phyloP scores from a whole-genome alignment of 2,888 invertebrate species.

The Troglohyphantes excavatus region DNA sequence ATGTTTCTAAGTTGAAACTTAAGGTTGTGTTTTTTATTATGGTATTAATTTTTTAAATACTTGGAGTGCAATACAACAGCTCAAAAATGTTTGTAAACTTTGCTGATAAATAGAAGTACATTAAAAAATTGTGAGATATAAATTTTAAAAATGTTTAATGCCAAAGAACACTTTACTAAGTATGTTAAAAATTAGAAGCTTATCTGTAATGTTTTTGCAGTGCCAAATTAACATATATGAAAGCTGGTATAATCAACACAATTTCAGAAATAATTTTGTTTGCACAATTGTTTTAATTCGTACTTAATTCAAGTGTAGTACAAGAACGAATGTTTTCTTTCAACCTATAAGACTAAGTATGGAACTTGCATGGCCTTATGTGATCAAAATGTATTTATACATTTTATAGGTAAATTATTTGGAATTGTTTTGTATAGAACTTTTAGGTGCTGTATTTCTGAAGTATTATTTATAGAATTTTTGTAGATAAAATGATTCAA shows the following conservation, averaged over 20 bases:
- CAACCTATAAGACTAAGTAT: not conserved
- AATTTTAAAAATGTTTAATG: not conserved
- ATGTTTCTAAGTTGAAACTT: too few relatives aligned
- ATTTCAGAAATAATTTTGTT: not conserved
- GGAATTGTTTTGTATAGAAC: conserved; percentile 43
- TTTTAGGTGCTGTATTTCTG: conserved; percentile 48
- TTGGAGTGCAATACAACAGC: not conserved
- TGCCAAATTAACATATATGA: conserved; percentile 34
- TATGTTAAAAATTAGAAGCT: not conserved
- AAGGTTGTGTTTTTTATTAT: too few relatives aligned
- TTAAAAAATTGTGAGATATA: conserved; percentile 1
- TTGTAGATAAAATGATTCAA: conserved; percentile 32
- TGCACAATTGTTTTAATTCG: too few relatives aligned
- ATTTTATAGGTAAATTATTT: conserved; percentile 20
- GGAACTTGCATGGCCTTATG: conserved; percentile 16
- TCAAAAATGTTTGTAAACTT: too few relatives aligned
- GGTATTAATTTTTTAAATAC: not conserved
- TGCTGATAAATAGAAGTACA: too few relatives aligned
- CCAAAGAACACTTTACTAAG: not conserved
- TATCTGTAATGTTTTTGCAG: conserved; percentile 15
- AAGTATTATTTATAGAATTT: conserved; percentile 53
- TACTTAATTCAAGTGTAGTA: too few relatives aligned
- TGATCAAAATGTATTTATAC: conserved; percentile 32
- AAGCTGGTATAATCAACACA: not conserved
- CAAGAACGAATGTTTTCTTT: not conserved